Evolutionary conservation across 2,797 vertebrate species (phyloP).

Genomic region (Australoheros facetus): DNA sequence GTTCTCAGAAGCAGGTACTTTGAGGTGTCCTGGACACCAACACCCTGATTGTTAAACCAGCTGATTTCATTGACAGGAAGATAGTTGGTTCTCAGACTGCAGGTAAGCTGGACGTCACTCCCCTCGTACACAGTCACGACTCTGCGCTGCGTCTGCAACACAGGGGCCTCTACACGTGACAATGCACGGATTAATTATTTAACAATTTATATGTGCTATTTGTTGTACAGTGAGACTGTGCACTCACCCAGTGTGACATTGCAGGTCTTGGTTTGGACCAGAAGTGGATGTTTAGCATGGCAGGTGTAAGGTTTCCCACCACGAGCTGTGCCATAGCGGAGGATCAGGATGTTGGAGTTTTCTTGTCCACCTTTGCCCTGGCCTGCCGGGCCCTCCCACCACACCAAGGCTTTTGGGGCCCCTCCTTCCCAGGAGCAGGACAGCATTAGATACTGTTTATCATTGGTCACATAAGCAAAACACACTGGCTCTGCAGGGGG

Average conservation of each 20-base stretch:
- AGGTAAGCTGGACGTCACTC: slow-evolving; percentile 82
- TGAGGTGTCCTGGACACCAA: slow-evolving; percentile 68
- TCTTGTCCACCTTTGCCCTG: slow-evolving; percentile 66
- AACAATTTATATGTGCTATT: neutral
- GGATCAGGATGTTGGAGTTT: slow-evolving; percentile 80
- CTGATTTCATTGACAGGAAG: slow-evolving; percentile 76
- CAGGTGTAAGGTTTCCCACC: slow-evolving; percentile 84
- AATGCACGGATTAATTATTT: neutral
- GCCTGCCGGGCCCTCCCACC: slow-evolving; percentile 59
- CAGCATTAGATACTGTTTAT: too few relatives aligned
- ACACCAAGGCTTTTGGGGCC: neutral
- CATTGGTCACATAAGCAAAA: too few relatives aligned
- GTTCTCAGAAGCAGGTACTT: slow-evolving; percentile 83
- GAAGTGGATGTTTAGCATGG: slow-evolving; percentile 83
- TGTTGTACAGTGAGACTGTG: neutral
- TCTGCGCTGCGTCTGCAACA: slow-evolving; percentile 78
- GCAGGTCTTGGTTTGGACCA: slow-evolving; percentile 73
- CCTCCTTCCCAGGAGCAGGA: too few relatives aligned
- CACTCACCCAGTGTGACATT: slow-evolving; percentile 82
- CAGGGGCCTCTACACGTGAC: slow-evolving; percentile 80
- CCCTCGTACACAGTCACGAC: slow-evolving; percentile 86
- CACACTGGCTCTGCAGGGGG: too few relatives aligned
- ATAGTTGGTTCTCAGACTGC: slow-evolving; percentile 72
- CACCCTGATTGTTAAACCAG: slow-evolving; percentile 85
- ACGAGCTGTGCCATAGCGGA: slow-evolving; percentile 75